These are phyloP conservation scores for Abscondita cerata DNA, from an alignment of 2,888 invertebrate species.

Conservation along the genomic window DNA sequence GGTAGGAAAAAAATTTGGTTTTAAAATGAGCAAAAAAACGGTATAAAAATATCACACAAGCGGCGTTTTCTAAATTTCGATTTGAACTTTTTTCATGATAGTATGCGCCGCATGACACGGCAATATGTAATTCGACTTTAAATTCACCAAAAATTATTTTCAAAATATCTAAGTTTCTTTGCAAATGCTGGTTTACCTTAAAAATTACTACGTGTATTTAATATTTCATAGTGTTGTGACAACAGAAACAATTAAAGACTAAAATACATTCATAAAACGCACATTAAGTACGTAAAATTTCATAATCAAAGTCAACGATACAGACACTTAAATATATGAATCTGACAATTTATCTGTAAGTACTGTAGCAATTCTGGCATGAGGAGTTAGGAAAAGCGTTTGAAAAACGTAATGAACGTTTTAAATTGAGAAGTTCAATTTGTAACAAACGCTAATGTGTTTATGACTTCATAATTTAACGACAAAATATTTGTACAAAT, in stretches of 20 bases:
- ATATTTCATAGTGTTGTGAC: constrained; percentile 16
- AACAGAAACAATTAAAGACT: constrained; percentile 24
- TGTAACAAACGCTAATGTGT: constrained; percentile 21
- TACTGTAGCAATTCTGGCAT: not conserved
- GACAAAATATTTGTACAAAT: too few species aligned
- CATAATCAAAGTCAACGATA: constrained; percentile 22
- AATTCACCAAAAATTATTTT: too few species aligned
- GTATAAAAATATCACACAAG: too few species aligned
- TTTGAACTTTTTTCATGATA: too few species aligned
- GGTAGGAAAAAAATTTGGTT: too few species aligned
- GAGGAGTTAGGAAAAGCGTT: constrained; percentile 11
- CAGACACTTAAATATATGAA: constrained; percentile 18
- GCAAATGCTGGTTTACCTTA: too few species aligned
- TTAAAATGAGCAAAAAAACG: too few species aligned
- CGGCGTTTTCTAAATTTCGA: not conserved
- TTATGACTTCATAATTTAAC: not conserved
- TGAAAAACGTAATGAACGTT: constrained; percentile 15
- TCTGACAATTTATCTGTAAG: constrained; percentile 20
- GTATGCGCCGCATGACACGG: too few species aligned
- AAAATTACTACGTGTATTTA: too few species aligned
- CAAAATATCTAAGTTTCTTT: too few species aligned
- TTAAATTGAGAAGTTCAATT: constrained; percentile 28
- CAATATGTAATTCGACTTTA: too few species aligned
- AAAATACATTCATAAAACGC: constrained; percentile 26
- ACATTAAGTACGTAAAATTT: constrained; percentile 25